Percentiles rank a stretch among this genome's conserved stretches.
Evolutionary conservation across 2,888 invertebrate genomes (phyloP).

Genomic region (Drosophila siamana): DNA sequence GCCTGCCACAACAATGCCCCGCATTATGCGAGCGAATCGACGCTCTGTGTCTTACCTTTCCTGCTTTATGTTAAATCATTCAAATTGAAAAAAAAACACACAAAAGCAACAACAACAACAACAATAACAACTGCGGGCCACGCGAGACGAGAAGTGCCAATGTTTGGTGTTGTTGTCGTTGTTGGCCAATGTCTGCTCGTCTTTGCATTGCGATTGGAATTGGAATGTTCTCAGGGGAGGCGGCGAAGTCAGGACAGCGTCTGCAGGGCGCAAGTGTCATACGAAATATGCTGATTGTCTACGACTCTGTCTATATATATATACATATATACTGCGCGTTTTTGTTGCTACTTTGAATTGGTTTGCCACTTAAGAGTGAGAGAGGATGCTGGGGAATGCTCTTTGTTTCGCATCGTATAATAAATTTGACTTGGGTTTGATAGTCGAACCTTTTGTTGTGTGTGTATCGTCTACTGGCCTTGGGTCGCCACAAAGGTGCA

Average conservation of each 20-base stretch:
- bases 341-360: slow-evolving; percentile 59
- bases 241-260: slow-evolving; percentile 22
- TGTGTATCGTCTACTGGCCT: slow-evolving; percentile 42
- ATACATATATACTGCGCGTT: too few relatives aligned
- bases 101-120: too few relatives aligned
- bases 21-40: slow-evolving; percentile 53
- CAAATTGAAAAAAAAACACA: slow-evolving; percentile 79
- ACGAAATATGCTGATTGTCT: slow-evolving; percentile 65
- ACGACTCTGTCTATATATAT: too few relatives aligned
- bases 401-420: slow-evolving; percentile 56
- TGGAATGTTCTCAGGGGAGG: slow-evolving; percentile 79
- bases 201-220: too few relatives aligned
- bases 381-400: slow-evolving; percentile 52
- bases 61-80: slow-evolving; percentile 80
- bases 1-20: slow-evolving; percentile 69
- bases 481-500: slow-evolving; percentile 39
- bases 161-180: too few relatives aligned
- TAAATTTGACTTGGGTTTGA: slow-evolving; percentile 56
- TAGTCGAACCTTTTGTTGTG: slow-evolving; percentile 41
- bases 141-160: slow-evolving; percentile 59
- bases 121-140: slow-evolving; percentile 61
- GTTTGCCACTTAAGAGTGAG: slow-evolving; percentile 66
- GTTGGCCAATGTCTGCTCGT: slow-evolving; percentile 53
- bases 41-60: slow-evolving; percentile 60
- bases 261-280: slow-evolving; percentile 64